Evolutionary conservation across 2,888 invertebrate species (phyloP), one percentile per base, ranked within the genome.

Genomic region (Prenolepis imparis): DNA sequence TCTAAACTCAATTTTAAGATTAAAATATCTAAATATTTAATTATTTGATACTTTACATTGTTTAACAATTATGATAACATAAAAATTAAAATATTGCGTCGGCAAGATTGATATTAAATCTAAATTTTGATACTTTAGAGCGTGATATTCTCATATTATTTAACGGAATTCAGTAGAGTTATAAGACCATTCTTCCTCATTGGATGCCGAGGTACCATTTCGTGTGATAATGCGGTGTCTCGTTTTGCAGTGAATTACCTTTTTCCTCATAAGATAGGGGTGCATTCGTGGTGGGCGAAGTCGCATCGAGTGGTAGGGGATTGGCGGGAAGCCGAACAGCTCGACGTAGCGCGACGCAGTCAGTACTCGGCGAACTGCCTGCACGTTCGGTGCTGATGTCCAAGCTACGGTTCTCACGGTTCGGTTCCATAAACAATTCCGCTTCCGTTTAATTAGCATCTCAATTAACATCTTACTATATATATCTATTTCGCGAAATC

Each of bases 311-410:
- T 83, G 84, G 84, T 82, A 86, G 84, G 87, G 88, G 90, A 88
- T 90, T 90, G 91, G 92, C 91, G 92, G 92, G 91, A 91, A 91
- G 89, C 82, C 89, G 85, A 90, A 87, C 88, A 84, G 87, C 87
- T 83, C 89, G 86, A 88, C 90, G 86, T 87, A 87, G 91, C 90
- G 90, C 91, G 74, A 88, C 86, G 88, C 88, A 90, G 92, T 90
- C 93, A 92, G 92, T 92, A 87, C 86, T 90, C 90, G 88, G 84
- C 91, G 88, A 92, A 89, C 93, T 92, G 92, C 88, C 92, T 89
- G 87, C 90, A 89, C 90, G 92, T 88, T 88, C 92, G 88, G 89
- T 88, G 57, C 83, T 83, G 73, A 68, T 78, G 44, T 24, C 61
- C 52, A 61, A 52, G 32, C 83, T 52, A 3, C 21, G 28, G 1